Evolutionary conservation across 2,888 invertebrate species (phyloP), one percentile per base, ranked within the genome.

Genomic region (Lymantria monacha): DNA sequence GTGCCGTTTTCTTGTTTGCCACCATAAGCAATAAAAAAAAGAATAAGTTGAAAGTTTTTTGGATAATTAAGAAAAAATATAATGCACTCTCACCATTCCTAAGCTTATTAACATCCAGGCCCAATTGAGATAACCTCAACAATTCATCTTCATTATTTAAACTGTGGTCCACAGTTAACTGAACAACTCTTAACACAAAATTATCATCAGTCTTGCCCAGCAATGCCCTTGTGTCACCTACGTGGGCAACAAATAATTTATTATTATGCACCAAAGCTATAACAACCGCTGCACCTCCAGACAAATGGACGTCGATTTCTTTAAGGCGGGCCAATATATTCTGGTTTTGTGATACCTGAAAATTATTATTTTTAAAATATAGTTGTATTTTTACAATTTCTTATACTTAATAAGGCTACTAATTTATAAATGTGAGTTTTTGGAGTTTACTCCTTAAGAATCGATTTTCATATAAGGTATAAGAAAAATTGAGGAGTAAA

Each of bases 71-170:
- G 22, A 22, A 22, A n/a, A 22, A 22, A 22, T 22, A 22, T 22
- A 22, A 22, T 22, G 22, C 5, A 3, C 13, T 66, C 81, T 69
- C 76, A 93, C 95, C 93, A 72, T 94, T 93, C 65, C 93, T 92
- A 22, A 97, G 83, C 62, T 93, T 94, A 55, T 95, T 93, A 0
- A 94, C 88, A 70, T 96, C 94, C 8, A 98, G 81, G 0, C 96
- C 96, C 33, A 97, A 85, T 59, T 95, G 95, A 3, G 94, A 93
- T 1, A 98, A 85, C 61, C 98, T 87, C 47, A 96, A 80, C 54
- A 97, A 78, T 83, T 98, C 98, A 73, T 97, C 96, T 72, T 97
- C 96, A 73, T 97, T 97, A 46, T 93, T 90, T 40, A 97, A 88
- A 69, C 97, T 96, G 76, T 98, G 98, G 79, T 97, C 97, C 0